These are phyloP conservation scores for Garrulus glandarius DNA, from an alignment of 2,797 vertebrate genomes.

Conservation along the genomic window DNA sequence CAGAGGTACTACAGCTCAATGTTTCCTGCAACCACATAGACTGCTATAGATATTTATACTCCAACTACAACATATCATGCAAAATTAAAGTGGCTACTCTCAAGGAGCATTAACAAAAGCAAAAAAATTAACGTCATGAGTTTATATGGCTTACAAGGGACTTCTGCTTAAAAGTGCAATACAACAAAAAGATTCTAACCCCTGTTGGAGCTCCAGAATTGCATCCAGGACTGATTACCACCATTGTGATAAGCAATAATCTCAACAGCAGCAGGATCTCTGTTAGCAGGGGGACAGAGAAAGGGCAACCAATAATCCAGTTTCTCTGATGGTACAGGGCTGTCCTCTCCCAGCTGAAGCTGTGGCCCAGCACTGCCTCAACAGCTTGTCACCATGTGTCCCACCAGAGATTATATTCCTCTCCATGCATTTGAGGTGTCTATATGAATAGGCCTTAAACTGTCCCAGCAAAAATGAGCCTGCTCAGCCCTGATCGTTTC, in stretches of 20 bases:
- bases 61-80: neutral
- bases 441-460: neutral
- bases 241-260: neutral
- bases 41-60: neutral
- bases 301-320: neutral
- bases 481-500: neutral
- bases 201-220: neutral
- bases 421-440: neutral
- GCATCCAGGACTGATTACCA: neutral
- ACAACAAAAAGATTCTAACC: neutral
- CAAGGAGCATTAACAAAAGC: neutral
- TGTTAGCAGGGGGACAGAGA: neutral
- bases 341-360: neutral
- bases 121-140: neutral
- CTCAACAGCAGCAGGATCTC: neutral
- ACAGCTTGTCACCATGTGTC: neutral
- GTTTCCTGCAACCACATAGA: neutral
- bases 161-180: neutral
- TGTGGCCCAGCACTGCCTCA: neutral
- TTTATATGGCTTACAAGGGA: neutral
- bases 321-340: neutral
- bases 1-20: neutral
- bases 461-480: neutral
- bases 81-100: neutral
- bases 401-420: neutral